Conservation (phyloP, 2,797 vertebrate species). For the Sebastolobus altivelis region DNA sequence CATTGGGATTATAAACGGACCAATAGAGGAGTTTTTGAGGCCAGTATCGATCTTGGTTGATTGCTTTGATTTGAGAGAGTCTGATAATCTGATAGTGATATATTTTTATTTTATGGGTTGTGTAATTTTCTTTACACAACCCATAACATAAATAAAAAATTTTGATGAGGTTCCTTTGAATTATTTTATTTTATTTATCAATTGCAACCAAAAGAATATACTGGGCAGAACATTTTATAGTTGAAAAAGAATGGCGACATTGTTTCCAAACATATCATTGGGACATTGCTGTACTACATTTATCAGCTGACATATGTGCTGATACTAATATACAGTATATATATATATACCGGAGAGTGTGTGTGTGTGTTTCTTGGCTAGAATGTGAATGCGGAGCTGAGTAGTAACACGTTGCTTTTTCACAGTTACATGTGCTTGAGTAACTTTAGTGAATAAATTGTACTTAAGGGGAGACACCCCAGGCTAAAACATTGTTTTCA, state of each 20-base stretch:
- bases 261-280: neutral
- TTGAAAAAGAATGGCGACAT: neutral
- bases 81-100: neutral
- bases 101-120: neutral
- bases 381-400: neutral
- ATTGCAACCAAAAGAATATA: neutral
- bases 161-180: too few species aligned
- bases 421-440: neutral
- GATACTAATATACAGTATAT: too few species aligned
- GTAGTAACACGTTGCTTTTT: neutral
- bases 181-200: neutral
- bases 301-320: neutral
- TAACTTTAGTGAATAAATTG: too few species aligned
- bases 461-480: too few species aligned
- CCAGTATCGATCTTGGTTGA: neutral
- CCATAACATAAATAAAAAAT: too few species aligned
- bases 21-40: neutral
- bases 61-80: neutral
- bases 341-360: too few species aligned
- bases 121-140: neutral
- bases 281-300: neutral
- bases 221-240: neutral
- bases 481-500: too few species aligned
- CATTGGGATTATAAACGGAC: neutral
- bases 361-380: neutral